Evolutionary conservation across 2,113 vertebrate species (phyloP).

Genomic region (Tachuris rubrigastra): DNA sequence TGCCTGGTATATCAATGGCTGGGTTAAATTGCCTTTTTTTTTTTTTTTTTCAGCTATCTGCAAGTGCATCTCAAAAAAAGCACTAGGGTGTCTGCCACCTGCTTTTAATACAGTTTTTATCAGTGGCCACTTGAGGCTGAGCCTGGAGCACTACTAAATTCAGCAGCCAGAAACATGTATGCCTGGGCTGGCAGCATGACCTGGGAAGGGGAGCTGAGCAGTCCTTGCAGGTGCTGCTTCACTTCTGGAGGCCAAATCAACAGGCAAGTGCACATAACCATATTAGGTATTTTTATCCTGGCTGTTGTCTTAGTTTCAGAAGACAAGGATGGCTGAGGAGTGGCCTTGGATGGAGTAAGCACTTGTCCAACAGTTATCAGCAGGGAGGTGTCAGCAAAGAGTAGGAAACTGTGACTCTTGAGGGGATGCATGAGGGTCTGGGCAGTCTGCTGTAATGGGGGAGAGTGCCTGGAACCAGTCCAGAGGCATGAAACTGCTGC

Average conservation of each 20-base stretch:
- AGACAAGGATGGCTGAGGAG: not conserved
- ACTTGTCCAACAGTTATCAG: not conserved
- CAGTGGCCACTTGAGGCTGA: not conserved
- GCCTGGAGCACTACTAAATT: not conserved
- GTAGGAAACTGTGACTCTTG: not conserved
- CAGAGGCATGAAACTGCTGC: too few relatives aligned
- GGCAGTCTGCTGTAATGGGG: not conserved
- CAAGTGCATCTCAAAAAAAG: too few relatives aligned
- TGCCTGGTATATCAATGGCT: not conserved
- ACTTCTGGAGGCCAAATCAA: not conserved
- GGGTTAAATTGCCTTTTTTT: too few relatives aligned
- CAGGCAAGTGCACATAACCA: rapidly evolving
- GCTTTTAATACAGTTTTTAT: too few relatives aligned
- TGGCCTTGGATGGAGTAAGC: not conserved
- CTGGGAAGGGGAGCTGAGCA: not conserved
- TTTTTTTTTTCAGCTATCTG: not conserved
- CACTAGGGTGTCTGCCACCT: not conserved
- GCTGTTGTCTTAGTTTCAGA: not conserved
- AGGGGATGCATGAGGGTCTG: rapidly evolving
- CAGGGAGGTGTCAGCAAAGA: not conserved
- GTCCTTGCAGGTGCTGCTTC: not conserved
- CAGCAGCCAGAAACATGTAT: not conserved
- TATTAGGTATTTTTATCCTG: rapidly evolving
- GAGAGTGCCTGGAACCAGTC: not conserved
- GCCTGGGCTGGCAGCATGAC: not conserved